Percentiles rank a stretch among this genome's conserved stretches.
Evolutionary conservation across 2,113 vertebrate genomes (phyloP).

Genomic region (Xiphorhynchus elegans): DNA sequence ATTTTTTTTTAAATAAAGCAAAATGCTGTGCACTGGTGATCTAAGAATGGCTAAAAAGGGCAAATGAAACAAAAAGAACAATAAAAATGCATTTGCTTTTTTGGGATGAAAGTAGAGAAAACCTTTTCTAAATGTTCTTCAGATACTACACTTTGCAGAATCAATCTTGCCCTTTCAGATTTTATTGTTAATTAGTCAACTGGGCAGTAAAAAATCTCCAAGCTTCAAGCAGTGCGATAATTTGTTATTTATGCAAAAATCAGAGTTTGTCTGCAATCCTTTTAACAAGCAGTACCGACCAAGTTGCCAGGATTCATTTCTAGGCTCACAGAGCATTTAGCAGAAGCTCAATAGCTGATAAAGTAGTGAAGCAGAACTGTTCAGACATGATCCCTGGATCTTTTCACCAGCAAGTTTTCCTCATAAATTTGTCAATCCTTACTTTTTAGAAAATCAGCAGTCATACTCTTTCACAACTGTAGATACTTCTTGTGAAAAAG

Average conservation of each 20-base stretch:
- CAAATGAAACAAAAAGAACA: background rate
- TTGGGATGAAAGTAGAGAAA: background rate
- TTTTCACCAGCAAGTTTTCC: background rate
- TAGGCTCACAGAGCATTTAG: background rate
- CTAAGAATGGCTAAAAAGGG: background rate
- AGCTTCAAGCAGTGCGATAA: background rate
- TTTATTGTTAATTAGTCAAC: conserved; percentile 7
- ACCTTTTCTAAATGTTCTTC: background rate
- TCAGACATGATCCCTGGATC: background rate
- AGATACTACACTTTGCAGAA: background rate
- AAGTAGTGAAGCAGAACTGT: background rate
- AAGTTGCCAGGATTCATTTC: background rate
- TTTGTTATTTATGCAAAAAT: background rate
- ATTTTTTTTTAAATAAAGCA: background rate
- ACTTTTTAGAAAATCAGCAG: background rate
- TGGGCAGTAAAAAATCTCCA: background rate
- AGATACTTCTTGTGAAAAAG: background rate
- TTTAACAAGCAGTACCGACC: background rate
- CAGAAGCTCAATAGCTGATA: background rate
- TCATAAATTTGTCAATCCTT: background rate
- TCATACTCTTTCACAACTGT: background rate
- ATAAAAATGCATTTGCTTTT: background rate
- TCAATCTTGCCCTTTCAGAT: background rate
- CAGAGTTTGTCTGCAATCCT: background rate
- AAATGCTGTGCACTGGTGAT: background rate